Percentiles rank a stretch among this genome's conserved stretches.
These are phyloP conservation scores for Polyommatus iphigenia DNA, from an alignment of 2,888 invertebrate genomes.

Conservation along the genomic window DNA sequence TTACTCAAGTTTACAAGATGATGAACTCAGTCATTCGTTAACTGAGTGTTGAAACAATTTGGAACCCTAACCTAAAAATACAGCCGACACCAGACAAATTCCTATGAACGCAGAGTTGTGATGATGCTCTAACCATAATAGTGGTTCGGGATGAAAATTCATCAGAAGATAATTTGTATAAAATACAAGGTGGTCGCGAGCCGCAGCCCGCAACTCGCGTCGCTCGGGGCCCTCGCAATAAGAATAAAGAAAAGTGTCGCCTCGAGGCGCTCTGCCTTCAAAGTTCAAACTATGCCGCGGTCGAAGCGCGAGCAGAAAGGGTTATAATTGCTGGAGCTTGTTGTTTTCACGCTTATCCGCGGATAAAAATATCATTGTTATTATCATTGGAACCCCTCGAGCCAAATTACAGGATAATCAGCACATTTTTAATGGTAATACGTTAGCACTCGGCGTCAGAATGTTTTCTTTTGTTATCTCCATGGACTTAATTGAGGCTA, in stretches of 20 bases:
- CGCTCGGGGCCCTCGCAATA: slow-evolving; percentile 41
- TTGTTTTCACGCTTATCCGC: slow-evolving; percentile 17
- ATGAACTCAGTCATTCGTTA: neutral
- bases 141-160: slow-evolving; percentile 28
- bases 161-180: slow-evolving; percentile 39
- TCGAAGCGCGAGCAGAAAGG: slow-evolving; percentile 30
- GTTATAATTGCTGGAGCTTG: slow-evolving; percentile 23
- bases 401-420: neutral
- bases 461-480: neutral
- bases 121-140: slow-evolving; percentile 33
- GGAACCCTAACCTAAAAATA: neutral
- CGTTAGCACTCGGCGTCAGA: neutral
- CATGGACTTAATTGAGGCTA: neutral
- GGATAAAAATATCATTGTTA: slow-evolving; percentile 7
- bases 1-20: neutral
- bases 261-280: slow-evolving; percentile 44
- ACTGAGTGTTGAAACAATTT: neutral
- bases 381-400: neutral
- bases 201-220: slow-evolving; percentile 45
- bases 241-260: slow-evolving; percentile 62
- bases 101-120: neutral
- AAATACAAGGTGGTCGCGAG: slow-evolving; percentile 36
- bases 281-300: slow-evolving; percentile 32
- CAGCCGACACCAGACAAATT: neutral
- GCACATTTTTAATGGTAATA: neutral